Evolutionary conservation across 2,113 vertebrate genomes (phyloP).

Genomic region (Chinchilla lanigera): DNA sequence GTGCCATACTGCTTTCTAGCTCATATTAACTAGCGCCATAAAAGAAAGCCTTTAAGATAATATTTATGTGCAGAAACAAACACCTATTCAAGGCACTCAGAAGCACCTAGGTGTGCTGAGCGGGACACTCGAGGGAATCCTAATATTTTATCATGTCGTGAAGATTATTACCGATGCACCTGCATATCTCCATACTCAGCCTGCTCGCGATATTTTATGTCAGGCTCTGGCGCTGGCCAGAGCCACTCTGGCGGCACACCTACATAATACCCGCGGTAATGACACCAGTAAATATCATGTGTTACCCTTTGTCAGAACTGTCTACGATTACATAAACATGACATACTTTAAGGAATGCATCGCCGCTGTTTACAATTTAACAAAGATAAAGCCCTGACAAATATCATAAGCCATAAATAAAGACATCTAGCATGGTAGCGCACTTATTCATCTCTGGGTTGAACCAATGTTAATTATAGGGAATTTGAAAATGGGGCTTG

Average conservation of each 20-base stretch:
- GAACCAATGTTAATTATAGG: slow-evolving; percentile 88
- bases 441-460: slow-evolving; percentile 83
- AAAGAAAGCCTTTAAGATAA: slow-evolving; percentile 85
- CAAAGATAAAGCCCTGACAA: slow-evolving; percentile 81
- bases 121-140: slow-evolving; percentile 81
- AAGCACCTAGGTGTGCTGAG: slow-evolving; percentile 72
- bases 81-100: slow-evolving; percentile 86
- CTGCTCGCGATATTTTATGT: slow-evolving; percentile 76
- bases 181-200: slow-evolving; percentile 71
- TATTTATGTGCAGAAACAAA: slow-evolving; percentile 86
- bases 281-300: slow-evolving; percentile 79
- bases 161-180: slow-evolving; percentile 71
- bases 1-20: slow-evolving; percentile 71
- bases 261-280: slow-evolving; percentile 72
- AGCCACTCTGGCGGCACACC: slow-evolving; percentile 66
- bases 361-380: slow-evolving; percentile 80
- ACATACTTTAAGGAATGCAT: slow-evolving; percentile 67
- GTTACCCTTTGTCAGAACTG: slow-evolving; percentile 72
- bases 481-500: slow-evolving; percentile 87
- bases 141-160: slow-evolving; percentile 82
- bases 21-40: slow-evolving; percentile 80
- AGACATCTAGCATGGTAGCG: slow-evolving; percentile 75
- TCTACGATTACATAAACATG: slow-evolving; percentile 63
- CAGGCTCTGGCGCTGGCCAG: slow-evolving; percentile 66
- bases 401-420: slow-evolving; percentile 84